These are phyloP conservation scores for Chitala chitala DNA, from an alignment of 2,113 vertebrate genomes.

Conservation along the genomic window DNA sequence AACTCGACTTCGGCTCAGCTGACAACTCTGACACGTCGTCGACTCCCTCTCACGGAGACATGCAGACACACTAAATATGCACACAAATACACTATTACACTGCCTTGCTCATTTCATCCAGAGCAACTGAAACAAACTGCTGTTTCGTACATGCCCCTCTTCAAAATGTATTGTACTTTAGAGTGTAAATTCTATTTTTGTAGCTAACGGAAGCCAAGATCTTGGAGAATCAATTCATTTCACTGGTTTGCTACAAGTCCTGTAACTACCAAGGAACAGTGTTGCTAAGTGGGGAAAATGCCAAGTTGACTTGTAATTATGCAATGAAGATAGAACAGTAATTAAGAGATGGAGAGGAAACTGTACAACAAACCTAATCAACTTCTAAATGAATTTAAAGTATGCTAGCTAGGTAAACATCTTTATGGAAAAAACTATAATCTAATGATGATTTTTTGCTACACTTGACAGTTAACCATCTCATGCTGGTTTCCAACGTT, in stretches of 20 bases:
- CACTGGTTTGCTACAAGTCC: neutral
- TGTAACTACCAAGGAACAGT: neutral
- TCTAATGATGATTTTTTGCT: neutral
- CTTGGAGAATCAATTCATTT: neutral
- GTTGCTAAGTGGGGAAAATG: neutral
- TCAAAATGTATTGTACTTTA: too few species aligned
- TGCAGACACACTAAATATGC: constrained; percentile 4
- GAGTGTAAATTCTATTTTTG: neutral
- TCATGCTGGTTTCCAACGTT: neutral
- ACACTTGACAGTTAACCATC: neutral
- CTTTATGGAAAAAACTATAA: too few species aligned
- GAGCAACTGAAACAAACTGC: neutral
- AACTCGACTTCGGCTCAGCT: neutral
- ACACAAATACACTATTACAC: neutral
- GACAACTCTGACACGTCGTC: constrained; percentile 22
- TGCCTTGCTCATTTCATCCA: neutral
- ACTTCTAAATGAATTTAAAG: neutral
- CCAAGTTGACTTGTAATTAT: neutral
- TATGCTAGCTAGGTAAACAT: too few species aligned
- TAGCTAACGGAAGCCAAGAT: neutral
- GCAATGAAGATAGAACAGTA: neutral
- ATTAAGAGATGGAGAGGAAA: neutral
- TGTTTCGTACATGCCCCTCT: too few species aligned
- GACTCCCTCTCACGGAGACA: constrained; percentile 13
- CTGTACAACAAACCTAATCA: too few species aligned